These are phyloP conservation scores for Cephalophus harveyi DNA, from an alignment of 2,113 vertebrate species.

Conservation along the genomic window DNA sequence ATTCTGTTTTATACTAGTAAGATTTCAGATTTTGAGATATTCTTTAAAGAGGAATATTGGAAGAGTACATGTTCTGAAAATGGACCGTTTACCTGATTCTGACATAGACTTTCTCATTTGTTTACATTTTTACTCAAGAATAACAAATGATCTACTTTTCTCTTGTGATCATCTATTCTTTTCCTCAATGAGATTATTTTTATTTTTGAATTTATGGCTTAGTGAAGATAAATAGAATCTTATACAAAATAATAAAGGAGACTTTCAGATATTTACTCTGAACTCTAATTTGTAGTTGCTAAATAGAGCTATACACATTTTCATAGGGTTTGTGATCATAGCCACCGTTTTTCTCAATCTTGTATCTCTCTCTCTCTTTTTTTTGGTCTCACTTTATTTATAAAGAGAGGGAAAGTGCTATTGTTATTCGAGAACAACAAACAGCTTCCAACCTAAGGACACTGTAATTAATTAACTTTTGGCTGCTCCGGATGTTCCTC, in stretches of 20 bases:
- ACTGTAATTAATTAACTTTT: not conserved
- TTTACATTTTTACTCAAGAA: not conserved
- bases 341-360: not conserved
- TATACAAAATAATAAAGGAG: not conserved
- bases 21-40: not conserved
- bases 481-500: not conserved
- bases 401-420: not conserved
- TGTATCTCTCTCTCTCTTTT: not conserved
- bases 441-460: not conserved
- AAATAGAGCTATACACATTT: not conserved
- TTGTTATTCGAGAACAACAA: not conserved
- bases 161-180: not conserved
- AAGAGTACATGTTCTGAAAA: not conserved
- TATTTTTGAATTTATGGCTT: not conserved
- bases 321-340: not conserved
- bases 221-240: not conserved
- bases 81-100: not conserved
- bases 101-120: not conserved
- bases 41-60: not conserved
- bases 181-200: not conserved
- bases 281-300: slow-evolving; percentile 18
- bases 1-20: not conserved
- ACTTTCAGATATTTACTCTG: not conserved
- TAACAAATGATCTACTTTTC: not conserved
- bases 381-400: not conserved